Evolutionary conservation across 2,888 invertebrate species (phyloP).

Genomic region (Tetropium fuscum): DNA sequence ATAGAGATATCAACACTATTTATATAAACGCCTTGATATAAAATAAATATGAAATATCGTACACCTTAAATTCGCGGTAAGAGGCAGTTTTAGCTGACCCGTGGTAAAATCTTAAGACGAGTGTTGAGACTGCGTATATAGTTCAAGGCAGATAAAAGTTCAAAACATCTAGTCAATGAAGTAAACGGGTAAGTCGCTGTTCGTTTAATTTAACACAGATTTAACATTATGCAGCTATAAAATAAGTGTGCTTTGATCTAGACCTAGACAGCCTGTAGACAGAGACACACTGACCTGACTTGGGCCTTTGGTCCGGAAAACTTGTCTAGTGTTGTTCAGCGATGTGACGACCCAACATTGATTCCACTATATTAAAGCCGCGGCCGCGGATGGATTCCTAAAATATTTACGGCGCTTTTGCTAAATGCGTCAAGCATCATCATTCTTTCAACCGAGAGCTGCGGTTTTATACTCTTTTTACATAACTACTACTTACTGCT

Average conservation of each 20-base stretch:
- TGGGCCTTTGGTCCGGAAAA: slow-evolving; percentile 36
- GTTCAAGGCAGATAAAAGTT: slow-evolving; percentile 11
- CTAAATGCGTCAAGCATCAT: not conserved
- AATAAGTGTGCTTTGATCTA: slow-evolving; percentile 31
- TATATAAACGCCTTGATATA: not conserved
- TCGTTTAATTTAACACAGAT: slow-evolving; percentile 19
- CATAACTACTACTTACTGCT: not conserved
- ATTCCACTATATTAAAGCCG: slow-evolving; percentile 11
- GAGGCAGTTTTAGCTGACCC: not conserved
- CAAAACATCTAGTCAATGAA: slow-evolving; percentile 14
- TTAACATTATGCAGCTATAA: slow-evolving; percentile 20
- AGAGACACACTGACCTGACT: slow-evolving; percentile 46
- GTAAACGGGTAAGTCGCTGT: slow-evolving; percentile 5
- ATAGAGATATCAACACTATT: not conserved
- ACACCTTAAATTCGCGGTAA: not conserved
- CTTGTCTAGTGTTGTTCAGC: slow-evolving; percentile 36
- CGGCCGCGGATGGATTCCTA: slow-evolving; percentile 1
- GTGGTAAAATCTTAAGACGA: not conserved
- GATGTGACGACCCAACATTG: slow-evolving; percentile 8
- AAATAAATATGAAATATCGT: slow-evolving; percentile 11
- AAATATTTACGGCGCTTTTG: slow-evolving; percentile 12
- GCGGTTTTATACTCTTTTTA: not conserved
- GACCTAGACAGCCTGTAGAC: slow-evolving; percentile 42
- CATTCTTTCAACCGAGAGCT: not conserved
- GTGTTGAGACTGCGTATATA: not conserved